These are phyloP conservation scores for Ispidina lecontei DNA, from an alignment of 2,797 vertebrate species.

Conservation along the genomic window DNA sequence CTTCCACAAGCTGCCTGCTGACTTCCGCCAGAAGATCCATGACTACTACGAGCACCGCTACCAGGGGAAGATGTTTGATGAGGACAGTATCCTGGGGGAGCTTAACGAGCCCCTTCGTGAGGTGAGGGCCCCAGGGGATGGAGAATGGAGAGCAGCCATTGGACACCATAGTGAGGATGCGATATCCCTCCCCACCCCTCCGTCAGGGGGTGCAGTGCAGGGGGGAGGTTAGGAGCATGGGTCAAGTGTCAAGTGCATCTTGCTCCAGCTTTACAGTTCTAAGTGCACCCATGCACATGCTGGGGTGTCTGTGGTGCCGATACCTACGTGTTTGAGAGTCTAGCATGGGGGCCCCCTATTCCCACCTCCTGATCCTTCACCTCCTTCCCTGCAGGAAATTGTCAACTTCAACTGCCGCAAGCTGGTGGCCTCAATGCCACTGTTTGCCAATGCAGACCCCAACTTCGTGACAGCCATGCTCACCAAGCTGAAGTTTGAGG, in stretches of 20 bases:
- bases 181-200: too few species aligned
- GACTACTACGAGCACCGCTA: constrained; percentile 98
- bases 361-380: not conserved
- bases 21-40: constrained; percentile 97
- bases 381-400: constrained; percentile 82
- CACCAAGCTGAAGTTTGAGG: constrained; percentile 93
- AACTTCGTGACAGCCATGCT: constrained; percentile 95
- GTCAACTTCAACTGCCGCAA: constrained; percentile 96
- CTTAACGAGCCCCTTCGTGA: constrained; percentile 93
- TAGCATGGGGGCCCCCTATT: rapidly evolving
- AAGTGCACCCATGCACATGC: rapidly evolving
- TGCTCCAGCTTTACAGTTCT: not conserved
- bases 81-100: constrained; percentile 97
- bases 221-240: too few species aligned
- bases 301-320: not conserved
- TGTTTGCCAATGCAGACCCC: constrained; percentile 93
- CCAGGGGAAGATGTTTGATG: constrained; percentile 99
- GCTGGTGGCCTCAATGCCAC: constrained; percentile 93
- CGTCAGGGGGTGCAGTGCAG: too few species aligned
- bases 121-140: constrained; percentile 73
- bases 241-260: not conserved
- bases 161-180: not conserved
- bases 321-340: not conserved
- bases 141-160: rapidly evolving
- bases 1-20: constrained; percentile 95